phyloP scores from a whole-genome alignment of 2,113 vertebrate species.

The Saccopteryx bilineata region DNA sequence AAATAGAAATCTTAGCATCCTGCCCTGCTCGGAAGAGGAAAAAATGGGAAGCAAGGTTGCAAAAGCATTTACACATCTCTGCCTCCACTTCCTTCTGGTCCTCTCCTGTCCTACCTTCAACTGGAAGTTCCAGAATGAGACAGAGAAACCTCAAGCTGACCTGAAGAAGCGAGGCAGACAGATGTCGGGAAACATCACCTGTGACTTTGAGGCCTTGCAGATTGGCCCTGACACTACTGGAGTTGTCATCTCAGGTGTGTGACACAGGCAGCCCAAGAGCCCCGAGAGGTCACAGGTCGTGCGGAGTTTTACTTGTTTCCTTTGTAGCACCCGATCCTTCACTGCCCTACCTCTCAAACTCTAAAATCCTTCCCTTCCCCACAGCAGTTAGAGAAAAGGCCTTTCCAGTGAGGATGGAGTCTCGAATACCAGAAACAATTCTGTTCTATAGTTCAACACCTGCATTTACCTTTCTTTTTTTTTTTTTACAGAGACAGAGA shows the following conservation, averaged over 20 bases:
- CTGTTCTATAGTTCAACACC: background rate
- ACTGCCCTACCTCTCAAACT: background rate
- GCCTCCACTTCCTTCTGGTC: rapidly evolving
- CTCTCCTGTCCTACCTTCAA: background rate
- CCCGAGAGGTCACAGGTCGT: background rate
- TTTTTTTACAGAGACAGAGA: too few relatives aligned
- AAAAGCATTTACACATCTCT: rapidly evolving
- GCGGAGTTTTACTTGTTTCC: background rate
- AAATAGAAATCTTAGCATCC: background rate
- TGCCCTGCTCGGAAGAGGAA: background rate
- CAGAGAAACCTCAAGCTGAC: background rate
- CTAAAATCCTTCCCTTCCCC: background rate
- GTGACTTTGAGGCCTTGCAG: background rate
- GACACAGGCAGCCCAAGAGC: rapidly evolving
- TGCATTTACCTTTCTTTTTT: background rate
- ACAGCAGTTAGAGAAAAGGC: background rate
- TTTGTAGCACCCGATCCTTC: background rate
- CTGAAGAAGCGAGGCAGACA: background rate
- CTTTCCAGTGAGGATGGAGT: background rate
- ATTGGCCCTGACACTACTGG: background rate
- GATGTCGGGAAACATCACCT: background rate
- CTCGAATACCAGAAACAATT: background rate
- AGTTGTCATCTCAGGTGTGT: background rate
- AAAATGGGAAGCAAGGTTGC: too few relatives aligned
- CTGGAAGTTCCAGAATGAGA: background rate